A percentile compares a stretch with the other conserved stretches of the same genome.
Conservation (phyloP, 1,140 invertebrate genomes). For the Bombus huntii region DNA sequence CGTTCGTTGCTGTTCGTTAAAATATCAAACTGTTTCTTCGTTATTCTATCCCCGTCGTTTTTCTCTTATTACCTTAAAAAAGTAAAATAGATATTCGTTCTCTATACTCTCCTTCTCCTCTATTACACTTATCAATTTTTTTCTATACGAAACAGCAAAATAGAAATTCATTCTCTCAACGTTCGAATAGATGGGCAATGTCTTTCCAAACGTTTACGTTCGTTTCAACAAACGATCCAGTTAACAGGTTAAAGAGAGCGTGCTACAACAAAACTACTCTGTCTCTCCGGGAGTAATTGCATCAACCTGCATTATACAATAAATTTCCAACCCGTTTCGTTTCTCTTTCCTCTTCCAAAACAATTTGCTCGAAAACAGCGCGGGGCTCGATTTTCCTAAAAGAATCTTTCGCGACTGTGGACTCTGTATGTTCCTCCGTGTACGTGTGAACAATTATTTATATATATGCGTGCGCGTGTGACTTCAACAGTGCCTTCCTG, state of each 20-base stretch:
- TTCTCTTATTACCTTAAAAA: background rate
- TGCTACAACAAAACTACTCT: background rate
- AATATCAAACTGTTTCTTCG: background rate
- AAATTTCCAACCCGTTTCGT: background rate
- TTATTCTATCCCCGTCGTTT: background rate
- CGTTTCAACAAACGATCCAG: background rate
- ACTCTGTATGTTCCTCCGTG: constrained; percentile 14
- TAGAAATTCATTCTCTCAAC: background rate
- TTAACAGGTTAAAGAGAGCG: constrained; percentile 15
- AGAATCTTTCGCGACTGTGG: constrained; percentile 36
- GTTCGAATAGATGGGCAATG: background rate
- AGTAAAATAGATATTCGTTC: background rate
- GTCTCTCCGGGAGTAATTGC: background rate
- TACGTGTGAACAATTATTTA: constrained; percentile 52
- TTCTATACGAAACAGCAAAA: background rate
- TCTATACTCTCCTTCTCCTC: background rate
- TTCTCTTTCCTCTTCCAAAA: background rate
- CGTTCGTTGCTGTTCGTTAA: background rate
- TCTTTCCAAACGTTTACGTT: background rate
- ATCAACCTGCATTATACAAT: background rate
- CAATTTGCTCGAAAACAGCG: constrained; percentile 21
- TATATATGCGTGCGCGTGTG: constrained; percentile 49
- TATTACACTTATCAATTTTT: background rate
- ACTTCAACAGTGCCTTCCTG: constrained; percentile 57
- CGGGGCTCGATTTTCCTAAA: constrained; percentile 40